phyloP scores from a whole-genome alignment of 1,140 invertebrate species.

The Solenopsis invicta region DNA sequence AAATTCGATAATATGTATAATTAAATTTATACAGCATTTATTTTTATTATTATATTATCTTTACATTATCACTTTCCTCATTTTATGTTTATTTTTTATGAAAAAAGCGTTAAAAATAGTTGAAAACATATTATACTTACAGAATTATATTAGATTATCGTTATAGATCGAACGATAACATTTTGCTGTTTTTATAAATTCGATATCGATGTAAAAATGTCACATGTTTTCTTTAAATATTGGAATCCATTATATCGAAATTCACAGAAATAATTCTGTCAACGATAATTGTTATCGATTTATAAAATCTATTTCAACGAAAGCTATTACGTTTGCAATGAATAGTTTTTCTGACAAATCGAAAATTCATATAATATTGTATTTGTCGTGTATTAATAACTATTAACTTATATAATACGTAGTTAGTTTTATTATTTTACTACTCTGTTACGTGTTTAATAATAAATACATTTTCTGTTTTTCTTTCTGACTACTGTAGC shows the following conservation, averaged over 20 bases:
- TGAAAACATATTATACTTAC: constrained; percentile 14
- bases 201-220: constrained; percentile 11
- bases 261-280: constrained; percentile 18
- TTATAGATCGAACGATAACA: neutral
- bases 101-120: neutral
- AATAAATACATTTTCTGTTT: constrained; percentile 10
- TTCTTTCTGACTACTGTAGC: neutral
- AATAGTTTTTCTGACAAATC: neutral
- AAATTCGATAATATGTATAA: constrained; percentile 17
- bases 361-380: neutral
- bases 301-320: neutral
- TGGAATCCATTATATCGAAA: constrained; percentile 22
- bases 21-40: constrained; percentile 7
- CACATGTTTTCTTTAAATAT: neutral
- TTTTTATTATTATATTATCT: neutral
- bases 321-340: neutral
- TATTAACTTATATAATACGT: neutral
- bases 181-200: constrained; percentile 3
- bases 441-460: neutral
- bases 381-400: neutral
- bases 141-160: neutral
- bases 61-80: neutral
- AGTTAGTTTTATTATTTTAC: constrained; percentile 4
- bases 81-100: constrained; percentile 11
- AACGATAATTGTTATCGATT: constrained; percentile 1